Base-by-base conservation (phyloP, 2,888 invertebrate genomes). In the Noctuana brunneofusca region DNA sequence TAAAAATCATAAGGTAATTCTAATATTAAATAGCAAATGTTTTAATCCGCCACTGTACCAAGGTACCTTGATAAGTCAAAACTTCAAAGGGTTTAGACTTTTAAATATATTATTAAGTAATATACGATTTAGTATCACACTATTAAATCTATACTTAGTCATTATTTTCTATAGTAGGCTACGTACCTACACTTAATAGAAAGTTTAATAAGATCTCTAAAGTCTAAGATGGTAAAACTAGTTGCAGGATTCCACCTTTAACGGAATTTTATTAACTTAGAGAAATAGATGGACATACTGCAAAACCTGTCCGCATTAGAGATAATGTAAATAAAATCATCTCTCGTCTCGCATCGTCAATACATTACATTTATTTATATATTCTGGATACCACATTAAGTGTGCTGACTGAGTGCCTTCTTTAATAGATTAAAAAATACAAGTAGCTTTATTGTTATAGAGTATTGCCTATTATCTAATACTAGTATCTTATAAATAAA, bases 151-250 rank as follows among this genome's bases (percentile, higher is more conserved):
- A 20, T 11, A n/a, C n/a, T n/a, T n/a, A 41, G 46, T 16, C 2
- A 2, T 5, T 46, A 46, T 46, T 46, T 46, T 46, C 46, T 20
- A 16, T 16, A 46, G 3, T 11, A 18, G 46, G n/a, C n/a, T n/a
- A n/a, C n/a, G n/a, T n/a, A n/a, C n/a, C n/a, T 46, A 20, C 46
- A 3, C 20, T 22, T 22, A 22, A 24, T 18, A 48, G 48, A 48
- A 48, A 48, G 48, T 48, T 48, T 22, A 48, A 48, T 20, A n/a
- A 48, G 48, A 24, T 22, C 48, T 22, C n/a, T 48, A 48, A 48
- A 12, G 20, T 48, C 48, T n/a, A 24, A 48, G 3, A 48, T 48
- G 48, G 48, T 20, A 24, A 48, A 48, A 48, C 48, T 48, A 24
- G 9, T 9, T 18, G n/a, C 48, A 46, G 48, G 48, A 22, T 38